Conservation (phyloP, 2,113 vertebrate species). For the Gallinago media region DNA sequence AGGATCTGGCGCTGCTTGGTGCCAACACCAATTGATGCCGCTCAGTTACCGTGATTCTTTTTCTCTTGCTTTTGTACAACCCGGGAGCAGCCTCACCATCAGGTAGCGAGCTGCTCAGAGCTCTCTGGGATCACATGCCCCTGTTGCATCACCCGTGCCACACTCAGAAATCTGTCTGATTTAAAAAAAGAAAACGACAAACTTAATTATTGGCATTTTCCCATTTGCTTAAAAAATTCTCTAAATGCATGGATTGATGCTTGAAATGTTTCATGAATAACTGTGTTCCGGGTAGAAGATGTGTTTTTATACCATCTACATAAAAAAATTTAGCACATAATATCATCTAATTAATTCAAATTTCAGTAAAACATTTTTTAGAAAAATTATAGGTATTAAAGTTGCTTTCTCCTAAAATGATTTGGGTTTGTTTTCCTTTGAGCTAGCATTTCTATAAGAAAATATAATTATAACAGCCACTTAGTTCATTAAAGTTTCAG, state of each 20-base stretch:
- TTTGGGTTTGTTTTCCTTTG: neutral
- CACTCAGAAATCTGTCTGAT: neutral
- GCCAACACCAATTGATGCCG: neutral
- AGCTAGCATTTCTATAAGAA: neutral
- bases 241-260: too few relatives aligned
- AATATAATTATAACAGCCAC: neutral
- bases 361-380: neutral
- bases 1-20: neutral
- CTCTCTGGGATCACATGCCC: neutral
- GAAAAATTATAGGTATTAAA: neutral
- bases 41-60: rapidly evolving
- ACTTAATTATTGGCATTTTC: neutral
- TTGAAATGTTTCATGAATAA: neutral
- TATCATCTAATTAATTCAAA: neutral
- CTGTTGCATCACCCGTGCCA: neutral
- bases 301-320: neutral
- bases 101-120: rapidly evolving
- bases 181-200: neutral
- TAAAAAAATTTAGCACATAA: neutral
- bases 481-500: neutral
- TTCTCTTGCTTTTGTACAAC: neutral
- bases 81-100: neutral
- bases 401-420: neutral
- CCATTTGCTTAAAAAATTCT: neutral
- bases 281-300: neutral